Evolutionary conservation across 2,888 invertebrate genomes (phyloP).

Genomic region (Zootermopsis nevadensis): DNA sequence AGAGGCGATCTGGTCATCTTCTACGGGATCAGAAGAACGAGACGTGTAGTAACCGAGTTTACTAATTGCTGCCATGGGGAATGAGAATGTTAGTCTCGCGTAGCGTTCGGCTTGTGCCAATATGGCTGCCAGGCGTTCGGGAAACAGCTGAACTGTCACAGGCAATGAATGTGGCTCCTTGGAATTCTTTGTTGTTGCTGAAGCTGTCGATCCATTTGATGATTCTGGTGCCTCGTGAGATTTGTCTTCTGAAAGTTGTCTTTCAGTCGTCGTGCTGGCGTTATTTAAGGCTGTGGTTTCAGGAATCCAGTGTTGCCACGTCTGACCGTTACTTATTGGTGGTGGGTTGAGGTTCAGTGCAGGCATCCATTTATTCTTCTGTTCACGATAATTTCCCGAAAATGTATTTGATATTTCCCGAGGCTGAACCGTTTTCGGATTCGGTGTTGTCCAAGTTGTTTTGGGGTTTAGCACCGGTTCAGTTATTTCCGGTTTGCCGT

Average conservation of each 20-base stretch:
- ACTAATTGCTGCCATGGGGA: constrained; percentile 29
- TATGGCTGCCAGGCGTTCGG: constrained; percentile 80
- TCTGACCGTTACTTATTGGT: constrained; percentile 55
- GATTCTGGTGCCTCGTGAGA: background rate
- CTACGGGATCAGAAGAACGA: background rate
- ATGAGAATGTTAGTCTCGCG: constrained; percentile 37
- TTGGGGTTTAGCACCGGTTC: constrained; percentile 77
- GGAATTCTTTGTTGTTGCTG: constrained; percentile 45
- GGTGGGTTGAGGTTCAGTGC: constrained; percentile 57
- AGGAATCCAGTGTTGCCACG: constrained; percentile 58
- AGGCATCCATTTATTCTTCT: constrained; percentile 58
- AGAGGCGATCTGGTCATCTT: background rate
- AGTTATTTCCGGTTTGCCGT: constrained; percentile 70
- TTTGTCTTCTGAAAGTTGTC: background rate
- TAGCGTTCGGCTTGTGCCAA: constrained; percentile 78
- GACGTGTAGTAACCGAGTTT: constrained; percentile 21
- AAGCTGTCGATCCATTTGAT: constrained; percentile 27
- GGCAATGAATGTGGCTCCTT: constrained; percentile 58
- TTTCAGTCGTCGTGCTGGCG: background rate
- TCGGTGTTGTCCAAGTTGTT: constrained; percentile 16
- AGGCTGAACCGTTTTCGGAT: constrained; percentile 41
- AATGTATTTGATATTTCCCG: constrained; percentile 4
- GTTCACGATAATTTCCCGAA: constrained; percentile 4
- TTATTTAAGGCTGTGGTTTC: constrained; percentile 53
- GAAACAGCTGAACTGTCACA: constrained; percentile 81